A percentile compares a stretch with the other conserved stretches of the same genome.
These are phyloP conservation scores for Ditula angustiorana DNA, from an alignment of 2,888 invertebrate species.

Conservation along the genomic window DNA sequence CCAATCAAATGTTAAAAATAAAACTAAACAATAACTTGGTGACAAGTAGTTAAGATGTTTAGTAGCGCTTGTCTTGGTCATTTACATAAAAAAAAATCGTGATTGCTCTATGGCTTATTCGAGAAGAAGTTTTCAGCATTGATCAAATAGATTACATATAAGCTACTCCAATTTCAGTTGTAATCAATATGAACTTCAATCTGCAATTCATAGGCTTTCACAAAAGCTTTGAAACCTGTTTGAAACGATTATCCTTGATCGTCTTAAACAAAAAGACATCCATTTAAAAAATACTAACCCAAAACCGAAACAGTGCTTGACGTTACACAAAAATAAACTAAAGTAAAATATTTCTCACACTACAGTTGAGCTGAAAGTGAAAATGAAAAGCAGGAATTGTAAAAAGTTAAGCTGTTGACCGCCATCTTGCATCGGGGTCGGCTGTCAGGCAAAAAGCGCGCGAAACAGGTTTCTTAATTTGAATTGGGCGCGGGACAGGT, in stretches of 20 bases:
- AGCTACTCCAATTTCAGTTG: not conserved
- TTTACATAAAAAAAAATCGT: not conserved
- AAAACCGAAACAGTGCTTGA: not conserved
- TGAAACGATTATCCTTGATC: not conserved
- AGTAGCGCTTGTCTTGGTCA: not conserved
- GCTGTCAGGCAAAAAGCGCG: conserved; percentile 65
- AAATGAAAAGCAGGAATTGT: conserved; percentile 29
- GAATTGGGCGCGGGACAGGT: conserved; percentile 69
- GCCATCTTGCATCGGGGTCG: conserved; percentile 62
- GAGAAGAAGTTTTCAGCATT: not conserved
- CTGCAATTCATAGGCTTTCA: not conserved
- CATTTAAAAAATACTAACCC: not conserved
- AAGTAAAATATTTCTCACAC: conserved; percentile 15
- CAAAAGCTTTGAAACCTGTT: not conserved
- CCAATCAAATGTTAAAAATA: not conserved
- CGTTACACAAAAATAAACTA: not conserved
- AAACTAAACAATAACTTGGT: not conserved
- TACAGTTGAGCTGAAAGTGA: conserved; percentile 29
- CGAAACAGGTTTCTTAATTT: conserved; percentile 70
- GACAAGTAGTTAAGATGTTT: not conserved
- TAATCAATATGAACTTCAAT: not conserved
- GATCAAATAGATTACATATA: not conserved
- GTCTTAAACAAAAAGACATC: not conserved
- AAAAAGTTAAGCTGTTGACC: conserved; percentile 25
- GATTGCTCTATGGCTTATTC: not conserved